Conservation (phyloP, 1,140 invertebrate genomes). For the Globodera rostochiensis region DNA sequence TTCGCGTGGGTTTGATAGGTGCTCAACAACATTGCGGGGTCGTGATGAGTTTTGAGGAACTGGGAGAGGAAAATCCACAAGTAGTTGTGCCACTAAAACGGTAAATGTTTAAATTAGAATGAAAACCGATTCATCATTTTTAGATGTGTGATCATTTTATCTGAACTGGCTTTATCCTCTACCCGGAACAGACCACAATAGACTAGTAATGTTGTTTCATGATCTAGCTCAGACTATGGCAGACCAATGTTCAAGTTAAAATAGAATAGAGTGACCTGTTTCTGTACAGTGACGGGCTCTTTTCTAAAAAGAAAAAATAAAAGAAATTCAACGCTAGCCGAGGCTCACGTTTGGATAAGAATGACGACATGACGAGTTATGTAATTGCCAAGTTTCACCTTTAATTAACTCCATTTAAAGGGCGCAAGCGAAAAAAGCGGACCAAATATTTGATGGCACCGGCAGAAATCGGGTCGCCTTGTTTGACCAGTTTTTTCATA, state of each 20-base stretch:
- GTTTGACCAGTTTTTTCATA: slow-evolving; percentile 49
- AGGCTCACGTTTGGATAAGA: slow-evolving; percentile 37
- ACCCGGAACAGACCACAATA: too few species aligned
- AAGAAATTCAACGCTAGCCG: neutral
- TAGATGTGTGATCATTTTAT: too few species aligned
- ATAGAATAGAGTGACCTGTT: slow-evolving; percentile 14
- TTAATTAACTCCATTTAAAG: neutral
- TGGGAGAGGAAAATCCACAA: slow-evolving; percentile 60
- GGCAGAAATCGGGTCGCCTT: slow-evolving; percentile 28
- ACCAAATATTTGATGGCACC: slow-evolving; percentile 42
- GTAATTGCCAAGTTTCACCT: slow-evolving; percentile 49
- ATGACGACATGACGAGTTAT: slow-evolving; percentile 39
- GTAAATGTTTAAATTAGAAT: neutral
- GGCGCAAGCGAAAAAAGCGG: neutral
- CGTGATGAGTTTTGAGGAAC: slow-evolving; percentile 34
- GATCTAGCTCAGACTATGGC: too few species aligned
- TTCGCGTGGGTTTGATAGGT: slow-evolving; percentile 21
- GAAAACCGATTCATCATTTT: neutral
- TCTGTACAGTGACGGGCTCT: slow-evolving; percentile 28
- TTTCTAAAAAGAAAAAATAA: slow-evolving; percentile 44
- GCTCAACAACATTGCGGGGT: slow-evolving; percentile 25
- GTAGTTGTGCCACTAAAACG: slow-evolving; percentile 55
- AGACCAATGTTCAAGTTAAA: too few species aligned
- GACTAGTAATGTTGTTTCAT: too few species aligned
- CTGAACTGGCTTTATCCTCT: too few species aligned